These are phyloP conservation scores for Orientallactaga bullata DNA, from an alignment of 2,113 vertebrate species.

Conservation along the genomic window DNA sequence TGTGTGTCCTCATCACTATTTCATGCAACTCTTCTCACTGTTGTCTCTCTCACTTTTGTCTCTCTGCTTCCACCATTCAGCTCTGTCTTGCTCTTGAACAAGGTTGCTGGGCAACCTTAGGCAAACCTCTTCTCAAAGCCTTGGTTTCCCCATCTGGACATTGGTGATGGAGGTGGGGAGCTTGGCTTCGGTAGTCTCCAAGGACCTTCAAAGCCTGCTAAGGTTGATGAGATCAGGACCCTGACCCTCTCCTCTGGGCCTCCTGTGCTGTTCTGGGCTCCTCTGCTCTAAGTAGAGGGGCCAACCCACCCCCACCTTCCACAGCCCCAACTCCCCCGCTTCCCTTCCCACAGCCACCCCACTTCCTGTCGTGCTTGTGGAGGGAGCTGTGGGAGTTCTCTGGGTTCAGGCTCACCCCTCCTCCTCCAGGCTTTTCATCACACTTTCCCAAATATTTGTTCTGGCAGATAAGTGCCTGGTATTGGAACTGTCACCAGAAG, in stretches of 20 bases:
- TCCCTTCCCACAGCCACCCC: slow-evolving; percentile 72
- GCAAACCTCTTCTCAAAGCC: slow-evolving; percentile 12
- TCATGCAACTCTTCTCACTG: neutral
- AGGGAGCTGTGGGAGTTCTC: slow-evolving; percentile 65
- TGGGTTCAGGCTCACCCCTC: slow-evolving; percentile 52
- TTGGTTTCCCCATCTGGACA: slow-evolving; percentile 38
- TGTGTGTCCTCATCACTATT: neutral
- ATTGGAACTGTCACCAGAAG: slow-evolving; percentile 74
- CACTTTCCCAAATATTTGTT: slow-evolving; percentile 76
- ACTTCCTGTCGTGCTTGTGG: slow-evolving; percentile 66
- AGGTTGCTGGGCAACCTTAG: neutral
- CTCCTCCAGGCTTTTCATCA: slow-evolving; percentile 74
- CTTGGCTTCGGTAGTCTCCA: neutral
- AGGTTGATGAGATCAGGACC: neutral
- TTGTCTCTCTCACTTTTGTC: neutral
- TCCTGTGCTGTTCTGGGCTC: neutral
- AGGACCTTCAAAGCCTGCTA: neutral
- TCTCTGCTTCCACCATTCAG: neutral
- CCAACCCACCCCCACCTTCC: slow-evolving; percentile 75
- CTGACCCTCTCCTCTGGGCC: slow-evolving; percentile 37
- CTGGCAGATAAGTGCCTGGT: slow-evolving; percentile 73
- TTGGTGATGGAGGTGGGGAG: neutral
- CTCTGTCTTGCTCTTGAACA: neutral
- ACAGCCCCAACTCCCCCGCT: slow-evolving; percentile 60
- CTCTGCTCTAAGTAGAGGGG: neutral